Conservation (phyloP, 2,888 invertebrate genomes). For the Dynastes tityus region DNA sequence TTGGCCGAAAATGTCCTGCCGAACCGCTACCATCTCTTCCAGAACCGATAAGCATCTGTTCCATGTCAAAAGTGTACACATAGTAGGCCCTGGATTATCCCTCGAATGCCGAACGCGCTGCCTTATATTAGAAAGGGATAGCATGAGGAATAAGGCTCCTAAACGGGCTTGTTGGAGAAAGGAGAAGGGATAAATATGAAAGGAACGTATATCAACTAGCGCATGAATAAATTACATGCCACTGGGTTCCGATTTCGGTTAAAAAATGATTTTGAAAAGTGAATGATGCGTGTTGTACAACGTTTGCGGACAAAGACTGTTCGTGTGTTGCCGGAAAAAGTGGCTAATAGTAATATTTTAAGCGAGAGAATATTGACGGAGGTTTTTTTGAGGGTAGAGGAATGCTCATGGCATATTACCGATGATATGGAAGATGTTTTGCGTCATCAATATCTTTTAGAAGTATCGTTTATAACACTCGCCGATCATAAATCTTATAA, state of each 20-base stretch:
- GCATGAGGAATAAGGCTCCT: not conserved
- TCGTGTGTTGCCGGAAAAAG: not conserved
- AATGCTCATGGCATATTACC: too few relatives aligned
- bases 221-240: slow-evolving; percentile 30
- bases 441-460: too few relatives aligned
- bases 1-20: slow-evolving; percentile 17
- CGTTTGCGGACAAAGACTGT: not conserved
- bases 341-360: not conserved
- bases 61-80: not conserved
- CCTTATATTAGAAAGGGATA: not conserved
- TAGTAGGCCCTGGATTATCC: slow-evolving; percentile 10
- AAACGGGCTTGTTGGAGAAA: not conserved
- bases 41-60: slow-evolving; percentile 18
- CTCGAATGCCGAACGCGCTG: not conserved
- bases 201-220: not conserved
- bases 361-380: not conserved
- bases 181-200: not conserved
- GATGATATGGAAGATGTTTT: too few relatives aligned
- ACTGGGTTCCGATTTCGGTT: slow-evolving; percentile 9
- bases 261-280: slow-evolving; percentile 21
- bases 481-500: too few relatives aligned
- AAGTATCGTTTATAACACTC: too few relatives aligned
- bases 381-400: too few relatives aligned
- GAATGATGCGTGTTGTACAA: slow-evolving; percentile 1
- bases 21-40: not conserved